phyloP scores from a whole-genome alignment of 1,140 invertebrate genomes.

The Pectinophora gossypiella region DNA sequence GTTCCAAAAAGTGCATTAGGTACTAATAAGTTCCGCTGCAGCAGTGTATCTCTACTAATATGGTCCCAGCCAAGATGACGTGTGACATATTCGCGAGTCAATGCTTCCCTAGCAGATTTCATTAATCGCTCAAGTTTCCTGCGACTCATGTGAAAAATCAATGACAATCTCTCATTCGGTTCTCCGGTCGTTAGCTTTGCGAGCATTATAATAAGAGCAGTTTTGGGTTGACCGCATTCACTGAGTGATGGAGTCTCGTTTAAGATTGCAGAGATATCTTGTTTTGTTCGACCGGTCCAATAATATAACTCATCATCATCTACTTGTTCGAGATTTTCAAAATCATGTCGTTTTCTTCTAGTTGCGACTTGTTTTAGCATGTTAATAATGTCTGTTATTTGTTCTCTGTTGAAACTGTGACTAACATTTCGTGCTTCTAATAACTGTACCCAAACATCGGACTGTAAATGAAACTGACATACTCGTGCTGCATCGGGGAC shows the following conservation, averaged over 20 bases:
- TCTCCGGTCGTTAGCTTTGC: conserved; percentile 3
- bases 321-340: conserved; percentile 4
- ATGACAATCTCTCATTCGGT: neutral
- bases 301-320: neutral
- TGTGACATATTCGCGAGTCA: conserved; percentile 2
- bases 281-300: neutral
- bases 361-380: neutral
- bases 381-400: conserved; percentile 3
- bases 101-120: neutral
- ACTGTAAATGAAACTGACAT: neutral
- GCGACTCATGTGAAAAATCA: neutral
- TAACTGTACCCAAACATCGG: neutral
- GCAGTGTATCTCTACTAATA: neutral
- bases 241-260: neutral
- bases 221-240: neutral
- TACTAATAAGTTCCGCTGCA: conserved; percentile 1
- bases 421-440: neutral
- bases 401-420: neutral
- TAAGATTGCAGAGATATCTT: neutral
- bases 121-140: neutral
- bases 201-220: neutral
- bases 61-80: conserved; percentile 5
- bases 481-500: neutral
- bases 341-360: neutral
- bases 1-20: neutral